These are phyloP conservation scores for Philhelius pedissequus DNA, from an alignment of 2,888 invertebrate genomes.

Conservation along the genomic window DNA sequence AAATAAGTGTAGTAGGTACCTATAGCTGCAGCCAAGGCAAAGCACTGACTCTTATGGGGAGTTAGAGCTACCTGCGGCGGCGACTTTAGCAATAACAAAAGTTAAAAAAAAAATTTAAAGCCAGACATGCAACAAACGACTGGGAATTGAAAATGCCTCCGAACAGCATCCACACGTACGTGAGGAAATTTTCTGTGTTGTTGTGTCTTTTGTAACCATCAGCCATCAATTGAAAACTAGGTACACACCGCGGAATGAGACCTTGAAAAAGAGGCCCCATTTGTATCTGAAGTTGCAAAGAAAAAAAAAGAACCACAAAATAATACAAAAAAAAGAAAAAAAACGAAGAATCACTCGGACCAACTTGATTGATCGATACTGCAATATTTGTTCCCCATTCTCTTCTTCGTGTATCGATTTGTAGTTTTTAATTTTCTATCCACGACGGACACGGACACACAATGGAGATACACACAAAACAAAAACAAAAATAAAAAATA, in stretches of 20 bases:
- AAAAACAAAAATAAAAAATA: not conserved
- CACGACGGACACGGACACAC: constrained; percentile 25
- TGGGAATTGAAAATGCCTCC: constrained; percentile 50
- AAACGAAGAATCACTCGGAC: constrained; percentile 51
- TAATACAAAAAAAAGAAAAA: not conserved
- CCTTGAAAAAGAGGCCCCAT: constrained; percentile 54
- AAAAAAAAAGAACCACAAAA: not conserved
- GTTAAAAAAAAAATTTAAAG: not conserved
- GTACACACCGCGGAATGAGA: constrained; percentile 21
- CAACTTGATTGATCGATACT: constrained; percentile 67
- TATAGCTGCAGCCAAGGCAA: not conserved
- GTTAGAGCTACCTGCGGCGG: constrained; percentile 60
- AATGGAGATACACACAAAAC: constrained; percentile 16
- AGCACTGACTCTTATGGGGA: not conserved
- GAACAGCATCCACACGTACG: constrained; percentile 49
- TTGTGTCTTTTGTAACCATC: constrained; percentile 31
- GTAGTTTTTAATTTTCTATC: constrained; percentile 66
- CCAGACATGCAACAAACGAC: constrained; percentile 39
- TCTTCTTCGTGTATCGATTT: constrained; percentile 48
- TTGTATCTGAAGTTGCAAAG: not conserved
- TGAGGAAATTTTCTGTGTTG: constrained; percentile 58
- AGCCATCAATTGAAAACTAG: constrained; percentile 48
- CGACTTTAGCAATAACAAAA: constrained; percentile 39
- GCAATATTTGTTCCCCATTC: constrained; percentile 57
- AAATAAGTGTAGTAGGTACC: constrained; percentile 36